Percentiles rank a stretch among this genome's conserved stretches.
Evolutionary conservation across 2,113 vertebrate genomes (phyloP).

Genomic region (pig (Sus scrofa)): DNA sequence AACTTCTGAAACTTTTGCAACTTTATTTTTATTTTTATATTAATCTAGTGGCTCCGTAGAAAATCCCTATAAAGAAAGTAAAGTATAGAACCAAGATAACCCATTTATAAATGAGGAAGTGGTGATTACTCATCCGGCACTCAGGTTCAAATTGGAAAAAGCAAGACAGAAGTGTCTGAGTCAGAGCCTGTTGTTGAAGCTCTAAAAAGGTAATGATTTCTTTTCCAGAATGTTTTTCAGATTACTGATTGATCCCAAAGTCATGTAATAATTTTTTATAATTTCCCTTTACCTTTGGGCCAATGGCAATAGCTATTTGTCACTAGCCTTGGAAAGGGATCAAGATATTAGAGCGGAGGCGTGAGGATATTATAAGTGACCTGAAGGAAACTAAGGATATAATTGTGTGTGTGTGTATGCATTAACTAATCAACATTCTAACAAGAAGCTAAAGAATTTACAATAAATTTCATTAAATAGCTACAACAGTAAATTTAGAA

Average conservation of each 20-base stretch:
- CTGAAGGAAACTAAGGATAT: neutral
- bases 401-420: neutral
- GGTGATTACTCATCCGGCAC: neutral
- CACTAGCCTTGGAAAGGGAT: neutral
- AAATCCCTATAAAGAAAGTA: neutral
- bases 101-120: slow-evolving; percentile 8
- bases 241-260: slow-evolving; percentile 56
- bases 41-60: neutral
- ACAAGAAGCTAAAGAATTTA: neutral
- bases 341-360: neutral
- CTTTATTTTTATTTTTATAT: neutral
- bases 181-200: slow-evolving; percentile 28
- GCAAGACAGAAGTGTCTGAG: slow-evolving; percentile 7
- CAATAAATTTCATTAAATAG: slow-evolving; percentile 22
- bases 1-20: neutral
- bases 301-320: slow-evolving; percentile 43
- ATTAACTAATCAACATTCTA: neutral
- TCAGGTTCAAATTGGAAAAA: slow-evolving; percentile 3
- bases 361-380: neutral
- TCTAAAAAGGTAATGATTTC: slow-evolving; percentile 46
- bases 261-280: slow-evolving; percentile 59
- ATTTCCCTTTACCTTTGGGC: slow-evolving; percentile 17
- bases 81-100: neutral
- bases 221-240: slow-evolving; percentile 46
- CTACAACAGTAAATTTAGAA: slow-evolving; percentile 17